phyloP scores from a whole-genome alignment of 2,113 vertebrate genomes.

The Triplophysa rosa region DNA sequence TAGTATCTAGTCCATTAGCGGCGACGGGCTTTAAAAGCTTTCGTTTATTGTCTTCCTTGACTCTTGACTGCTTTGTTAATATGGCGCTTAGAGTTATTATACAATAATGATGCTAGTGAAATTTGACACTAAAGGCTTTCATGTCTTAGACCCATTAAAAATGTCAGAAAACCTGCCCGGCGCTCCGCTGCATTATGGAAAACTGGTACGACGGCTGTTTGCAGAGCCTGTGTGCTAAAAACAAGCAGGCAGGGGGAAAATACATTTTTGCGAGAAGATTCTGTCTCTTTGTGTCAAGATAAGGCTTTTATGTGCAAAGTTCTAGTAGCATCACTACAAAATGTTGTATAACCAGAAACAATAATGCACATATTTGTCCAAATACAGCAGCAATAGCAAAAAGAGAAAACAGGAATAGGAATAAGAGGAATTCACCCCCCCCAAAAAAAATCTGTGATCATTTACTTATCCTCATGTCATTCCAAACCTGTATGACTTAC shows the following conservation, averaged over 20 bases:
- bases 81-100: slow-evolving; percentile 64
- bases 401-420: no score
- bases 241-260: neutral
- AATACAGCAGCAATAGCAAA: neutral
- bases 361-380: neutral
- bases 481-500: no score
- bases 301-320: slow-evolving; percentile 25
- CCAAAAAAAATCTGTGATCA: neutral
- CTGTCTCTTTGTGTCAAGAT: slow-evolving; percentile 20
- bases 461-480: no score
- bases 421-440: no score
- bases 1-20: slow-evolving; percentile 52
- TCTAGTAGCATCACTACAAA: neutral
- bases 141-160: slow-evolving; percentile 19
- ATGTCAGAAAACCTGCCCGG: neutral
- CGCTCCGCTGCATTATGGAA: neutral
- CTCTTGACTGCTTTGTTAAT: slow-evolving; percentile 55
- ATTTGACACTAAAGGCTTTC: slow-evolving; percentile 51
- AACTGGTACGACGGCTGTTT: slow-evolving; percentile 27
- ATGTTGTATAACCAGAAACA: slow-evolving; percentile 26
- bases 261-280: neutral
- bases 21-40: slow-evolving; percentile 55
- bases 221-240: neutral
- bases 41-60: slow-evolving; percentile 52
- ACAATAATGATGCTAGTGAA: slow-evolving; percentile 60